phyloP scores from a whole-genome alignment of 2,113 vertebrate genomes.

The Nothocercus julius region DNA sequence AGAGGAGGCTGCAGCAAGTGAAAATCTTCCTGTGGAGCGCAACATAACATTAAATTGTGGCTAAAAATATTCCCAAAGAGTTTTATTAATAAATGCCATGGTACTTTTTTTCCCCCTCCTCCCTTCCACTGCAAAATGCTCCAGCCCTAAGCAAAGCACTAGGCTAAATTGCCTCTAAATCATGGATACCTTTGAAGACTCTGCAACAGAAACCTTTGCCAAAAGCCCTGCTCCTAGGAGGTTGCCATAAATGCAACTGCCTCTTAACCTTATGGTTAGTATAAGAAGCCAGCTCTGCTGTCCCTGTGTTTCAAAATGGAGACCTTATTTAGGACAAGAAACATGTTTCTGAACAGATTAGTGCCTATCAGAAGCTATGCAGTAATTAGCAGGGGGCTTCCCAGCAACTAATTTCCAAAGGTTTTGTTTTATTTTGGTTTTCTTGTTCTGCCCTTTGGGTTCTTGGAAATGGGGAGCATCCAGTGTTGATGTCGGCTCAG shows the following conservation, averaged over 20 bases:
- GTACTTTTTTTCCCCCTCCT: rapidly evolving
- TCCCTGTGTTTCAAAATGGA: rapidly evolving
- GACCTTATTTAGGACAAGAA: not conserved
- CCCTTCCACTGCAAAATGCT: not conserved
- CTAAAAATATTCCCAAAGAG: slow-evolving; percentile 37
- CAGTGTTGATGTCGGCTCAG: not conserved
- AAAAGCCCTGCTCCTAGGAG: not conserved
- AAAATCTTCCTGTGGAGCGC: not conserved
- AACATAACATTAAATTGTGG: not conserved
- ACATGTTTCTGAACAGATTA: not conserved
- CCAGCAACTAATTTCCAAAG: not conserved
- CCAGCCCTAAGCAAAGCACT: slow-evolving; percentile 21
- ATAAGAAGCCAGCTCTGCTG: not conserved
- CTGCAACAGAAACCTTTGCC: not conserved
- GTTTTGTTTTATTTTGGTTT: not conserved
- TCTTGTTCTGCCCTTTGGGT: not conserved
- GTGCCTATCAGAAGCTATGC: rapidly evolving
- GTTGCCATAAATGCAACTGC: not conserved
- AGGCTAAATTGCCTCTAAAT: not conserved
- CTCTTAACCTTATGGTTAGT: not conserved
- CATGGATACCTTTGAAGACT: not conserved
- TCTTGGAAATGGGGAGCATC: not conserved
- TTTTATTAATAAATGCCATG: slow-evolving; percentile 44
- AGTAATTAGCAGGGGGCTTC: not conserved
- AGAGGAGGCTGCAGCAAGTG: not conserved